A percentile compares a stretch with the other conserved stretches of the same genome.
Conservation (phyloP, 2,888 invertebrate genomes). For the Pherbina coryleti region DNA sequence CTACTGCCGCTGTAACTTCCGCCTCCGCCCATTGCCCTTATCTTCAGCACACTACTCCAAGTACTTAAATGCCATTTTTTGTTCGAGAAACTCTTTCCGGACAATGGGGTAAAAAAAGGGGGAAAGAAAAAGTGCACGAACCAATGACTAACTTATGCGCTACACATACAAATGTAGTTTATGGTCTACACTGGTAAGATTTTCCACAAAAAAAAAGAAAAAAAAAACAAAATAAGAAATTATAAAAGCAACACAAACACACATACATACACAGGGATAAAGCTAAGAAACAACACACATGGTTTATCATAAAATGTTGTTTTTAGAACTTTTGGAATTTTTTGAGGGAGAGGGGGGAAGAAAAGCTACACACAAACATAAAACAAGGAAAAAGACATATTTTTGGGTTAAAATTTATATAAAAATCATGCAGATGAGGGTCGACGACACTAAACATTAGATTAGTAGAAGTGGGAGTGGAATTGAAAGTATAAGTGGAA, state of each 20-base stretch:
- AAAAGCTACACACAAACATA: neutral
- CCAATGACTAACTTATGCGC: slow-evolving; percentile 25
- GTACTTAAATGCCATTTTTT: slow-evolving; percentile 9
- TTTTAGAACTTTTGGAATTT: neutral
- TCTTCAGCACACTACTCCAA: neutral
- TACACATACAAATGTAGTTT: slow-evolving; percentile 25
- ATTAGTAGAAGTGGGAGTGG: neutral
- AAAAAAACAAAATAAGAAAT: neutral
- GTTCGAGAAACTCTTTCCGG: slow-evolving; percentile 7
- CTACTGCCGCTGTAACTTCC: neutral
- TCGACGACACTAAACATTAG: slow-evolving; percentile 21
- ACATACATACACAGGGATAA: too few relatives aligned
- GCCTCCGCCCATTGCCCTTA: neutral
- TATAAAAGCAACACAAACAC: neutral
- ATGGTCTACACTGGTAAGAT: neutral
- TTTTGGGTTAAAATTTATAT: slow-evolving; percentile 45
- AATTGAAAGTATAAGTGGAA: neutral
- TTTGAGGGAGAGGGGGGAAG: neutral
- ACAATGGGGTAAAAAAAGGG: slow-evolving; percentile 18
- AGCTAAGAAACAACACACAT: neutral
- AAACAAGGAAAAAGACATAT: neutral
- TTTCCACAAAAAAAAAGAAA: neutral
- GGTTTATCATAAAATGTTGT: slow-evolving; percentile 21
- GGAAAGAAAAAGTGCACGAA: neutral
- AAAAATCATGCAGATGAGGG: slow-evolving; percentile 42